Percentiles rank a stretch among this genome's conserved stretches.
Conservation (phyloP, 2,113 vertebrate species). For the Pandion haliaetus region DNA sequence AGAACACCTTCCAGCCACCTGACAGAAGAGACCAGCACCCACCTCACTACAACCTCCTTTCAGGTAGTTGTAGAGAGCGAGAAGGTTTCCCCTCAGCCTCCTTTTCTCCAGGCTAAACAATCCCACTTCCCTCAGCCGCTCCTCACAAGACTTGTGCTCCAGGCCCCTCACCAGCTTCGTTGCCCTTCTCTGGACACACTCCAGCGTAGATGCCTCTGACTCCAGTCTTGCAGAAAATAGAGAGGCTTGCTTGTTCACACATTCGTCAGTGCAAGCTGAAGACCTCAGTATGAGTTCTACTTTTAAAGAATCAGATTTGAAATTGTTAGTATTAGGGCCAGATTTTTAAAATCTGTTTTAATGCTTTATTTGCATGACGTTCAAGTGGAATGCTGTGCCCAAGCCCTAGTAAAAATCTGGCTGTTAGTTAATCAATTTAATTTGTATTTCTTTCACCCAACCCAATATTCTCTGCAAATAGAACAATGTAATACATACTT, state of each 20-base stretch:
- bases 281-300: background rate
- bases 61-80: no score
- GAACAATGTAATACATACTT: background rate
- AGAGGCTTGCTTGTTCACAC: background rate
- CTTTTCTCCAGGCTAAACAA: no score
- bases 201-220: background rate
- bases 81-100: no score
- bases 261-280: background rate
- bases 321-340: background rate
- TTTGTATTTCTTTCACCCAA: background rate
- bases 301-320: background rate
- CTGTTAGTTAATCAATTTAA: background rate
- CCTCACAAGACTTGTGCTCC: no score
- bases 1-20: no score
- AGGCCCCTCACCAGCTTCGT: no score
- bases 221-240: background rate
- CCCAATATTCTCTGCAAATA: background rate
- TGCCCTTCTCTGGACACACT: no score
- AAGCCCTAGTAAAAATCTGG: background rate
- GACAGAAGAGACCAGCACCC: no score
- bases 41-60: no score
- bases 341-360: background rate
- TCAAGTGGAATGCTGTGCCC: background rate
- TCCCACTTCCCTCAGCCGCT: no score
- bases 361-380: background rate